These are phyloP conservation scores for Blastomussa wellsi DNA, from an alignment of 92 coral and sea anemone species.

Conservation along the genomic window DNA sequence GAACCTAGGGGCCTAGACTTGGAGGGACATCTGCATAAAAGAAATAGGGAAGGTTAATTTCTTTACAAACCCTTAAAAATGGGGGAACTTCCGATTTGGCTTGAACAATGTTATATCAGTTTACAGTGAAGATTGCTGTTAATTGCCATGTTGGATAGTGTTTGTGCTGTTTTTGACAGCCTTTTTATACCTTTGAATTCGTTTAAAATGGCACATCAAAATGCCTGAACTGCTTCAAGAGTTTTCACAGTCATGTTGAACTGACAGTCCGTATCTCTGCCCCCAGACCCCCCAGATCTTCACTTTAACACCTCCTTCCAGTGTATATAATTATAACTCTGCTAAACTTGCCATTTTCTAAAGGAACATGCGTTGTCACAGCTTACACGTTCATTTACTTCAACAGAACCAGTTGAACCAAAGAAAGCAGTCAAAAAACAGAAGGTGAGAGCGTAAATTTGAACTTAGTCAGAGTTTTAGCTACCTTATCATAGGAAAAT, in stretches of 20 bases:
- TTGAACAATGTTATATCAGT: no score
- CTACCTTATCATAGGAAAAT: not conserved
- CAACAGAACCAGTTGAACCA: not conserved
- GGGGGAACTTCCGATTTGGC: not conserved
- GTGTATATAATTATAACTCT: no score
- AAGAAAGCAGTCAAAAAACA: conserved; percentile 28
- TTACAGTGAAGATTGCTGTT: no score
- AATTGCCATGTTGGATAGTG: no score
- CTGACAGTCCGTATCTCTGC: no score
- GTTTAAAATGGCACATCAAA: no score
- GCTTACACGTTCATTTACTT: not conserved
- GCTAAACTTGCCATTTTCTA: not conserved
- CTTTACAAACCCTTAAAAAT: not conserved
- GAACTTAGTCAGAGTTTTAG: not conserved
- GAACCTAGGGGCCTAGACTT: not conserved
- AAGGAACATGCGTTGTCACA: not conserved
- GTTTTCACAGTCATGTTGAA: no score
- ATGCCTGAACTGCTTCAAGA: no score
- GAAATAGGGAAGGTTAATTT: not conserved
- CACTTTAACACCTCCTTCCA: no score
- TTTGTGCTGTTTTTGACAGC: no score
- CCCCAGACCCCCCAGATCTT: no score
- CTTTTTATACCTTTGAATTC: no score
- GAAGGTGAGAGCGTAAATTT: conserved; percentile 17
- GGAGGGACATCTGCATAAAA: not conserved